These are phyloP conservation scores for Trichogramma evanescens DNA, from an alignment of 2,888 invertebrate genomes.

Conservation along the genomic window DNA sequence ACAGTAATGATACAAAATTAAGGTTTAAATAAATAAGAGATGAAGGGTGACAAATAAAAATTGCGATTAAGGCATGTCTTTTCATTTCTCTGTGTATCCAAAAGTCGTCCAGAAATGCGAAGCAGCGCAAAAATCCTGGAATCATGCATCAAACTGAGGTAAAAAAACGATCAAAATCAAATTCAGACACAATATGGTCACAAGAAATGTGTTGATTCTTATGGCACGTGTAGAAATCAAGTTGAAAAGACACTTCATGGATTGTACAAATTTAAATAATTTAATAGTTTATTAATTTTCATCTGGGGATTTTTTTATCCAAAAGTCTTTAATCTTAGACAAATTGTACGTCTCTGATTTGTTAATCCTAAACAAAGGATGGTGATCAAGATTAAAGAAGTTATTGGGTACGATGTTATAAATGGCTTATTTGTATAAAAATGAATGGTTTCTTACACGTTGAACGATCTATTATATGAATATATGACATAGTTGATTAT, in stretches of 20 bases:
- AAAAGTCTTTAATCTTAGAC: slow-evolving; percentile 18
- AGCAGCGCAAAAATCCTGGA: slow-evolving; percentile 40
- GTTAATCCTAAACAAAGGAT: background rate
- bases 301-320: slow-evolving; percentile 1
- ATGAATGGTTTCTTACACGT: slow-evolving; percentile 10
- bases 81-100: slow-evolving; percentile 15
- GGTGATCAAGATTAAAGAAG: slow-evolving; percentile 21
- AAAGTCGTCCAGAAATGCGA: slow-evolving; percentile 21
- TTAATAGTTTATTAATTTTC: too few species aligned
- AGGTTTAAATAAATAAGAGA: slow-evolving; percentile 6
- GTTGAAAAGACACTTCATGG: slow-evolving; percentile 9
- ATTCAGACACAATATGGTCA: slow-evolving; percentile 22
- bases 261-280: too few species aligned
- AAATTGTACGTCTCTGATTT: background rate
- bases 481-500: slow-evolving; percentile 10
- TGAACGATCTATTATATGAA: slow-evolving; percentile 12
- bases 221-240: slow-evolving; percentile 12
- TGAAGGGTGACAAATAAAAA: slow-evolving; percentile 16
- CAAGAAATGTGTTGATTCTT: slow-evolving; percentile 14
- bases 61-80: slow-evolving; percentile 12
- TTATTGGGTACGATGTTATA: slow-evolving; percentile 20
- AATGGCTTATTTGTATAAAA: slow-evolving; percentile 13
- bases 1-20: slow-evolving; percentile 9
- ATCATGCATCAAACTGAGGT: slow-evolving; percentile 42
- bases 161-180: slow-evolving; percentile 22